Evolutionary conservation across 2,797 vertebrate species (phyloP).

Genomic region (Oreonectes daqikongensis): DNA sequence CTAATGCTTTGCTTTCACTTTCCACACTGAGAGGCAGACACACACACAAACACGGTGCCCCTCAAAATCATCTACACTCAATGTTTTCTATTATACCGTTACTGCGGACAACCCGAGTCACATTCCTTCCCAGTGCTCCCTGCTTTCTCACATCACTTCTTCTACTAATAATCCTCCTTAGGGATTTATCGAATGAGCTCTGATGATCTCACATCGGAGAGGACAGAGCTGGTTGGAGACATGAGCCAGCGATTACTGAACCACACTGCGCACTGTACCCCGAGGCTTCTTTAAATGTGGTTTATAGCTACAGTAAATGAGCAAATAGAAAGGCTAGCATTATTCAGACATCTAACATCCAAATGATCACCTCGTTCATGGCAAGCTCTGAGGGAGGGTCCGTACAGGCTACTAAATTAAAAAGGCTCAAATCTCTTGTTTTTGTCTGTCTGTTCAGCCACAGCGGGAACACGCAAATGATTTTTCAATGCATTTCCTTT

Average conservation of each 20-base stretch:
- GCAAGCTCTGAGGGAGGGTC: conserved; percentile 9
- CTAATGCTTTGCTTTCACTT: conserved; percentile 47
- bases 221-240: conserved; percentile 1
- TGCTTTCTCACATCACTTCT: neutral
- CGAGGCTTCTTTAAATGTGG: conserved; percentile 53
- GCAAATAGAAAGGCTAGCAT: conserved; percentile 48
- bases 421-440: neutral
- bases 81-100: conserved; percentile 6
- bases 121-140: conserved; percentile 13
- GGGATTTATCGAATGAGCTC: conserved; percentile 8
- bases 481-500: neutral
- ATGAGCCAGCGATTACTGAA: conserved; percentile 49
- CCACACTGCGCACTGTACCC: conserved; percentile 25
- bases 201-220: conserved; percentile 20
- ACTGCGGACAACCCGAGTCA: neutral
- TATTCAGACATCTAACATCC: conserved; percentile 27
- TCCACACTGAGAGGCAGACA: conserved; percentile 25
- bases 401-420: conserved; percentile 13
- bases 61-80: conserved; percentile 5
- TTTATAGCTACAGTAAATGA: conserved; percentile 66
- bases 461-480: neutral
- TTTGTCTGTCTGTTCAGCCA: neutral
- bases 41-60: conserved; percentile 37
- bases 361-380: conserved; percentile 7
- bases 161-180: neutral